Evolutionary conservation across 2,797 vertebrate genomes (phyloP).

Genomic region (Chrysolophus pictus): DNA sequence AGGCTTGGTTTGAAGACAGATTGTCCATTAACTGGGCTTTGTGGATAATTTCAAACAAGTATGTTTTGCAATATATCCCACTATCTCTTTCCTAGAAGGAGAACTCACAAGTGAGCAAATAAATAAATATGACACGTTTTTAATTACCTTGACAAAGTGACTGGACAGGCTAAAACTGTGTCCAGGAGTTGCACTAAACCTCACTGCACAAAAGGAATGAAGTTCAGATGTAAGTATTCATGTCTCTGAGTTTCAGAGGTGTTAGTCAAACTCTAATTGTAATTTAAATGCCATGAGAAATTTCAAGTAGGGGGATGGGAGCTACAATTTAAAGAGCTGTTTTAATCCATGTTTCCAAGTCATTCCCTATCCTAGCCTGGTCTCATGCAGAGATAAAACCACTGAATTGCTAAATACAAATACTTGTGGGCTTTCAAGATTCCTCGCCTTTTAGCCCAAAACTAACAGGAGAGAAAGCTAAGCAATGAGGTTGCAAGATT

Average conservation of each 20-base stretch:
- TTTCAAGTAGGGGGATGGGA: not conserved
- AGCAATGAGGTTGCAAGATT: constrained; percentile 38
- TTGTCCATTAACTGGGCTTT: not conserved
- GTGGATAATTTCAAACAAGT: constrained; percentile 17
- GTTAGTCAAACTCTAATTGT: constrained; percentile 24
- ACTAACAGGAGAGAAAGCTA: constrained; percentile 58
- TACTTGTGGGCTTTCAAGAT: constrained; percentile 59
- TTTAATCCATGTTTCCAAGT: constrained; percentile 64
- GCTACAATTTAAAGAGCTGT: constrained; percentile 6
- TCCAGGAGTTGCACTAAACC: not conserved
- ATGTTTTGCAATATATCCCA: constrained; percentile 14
- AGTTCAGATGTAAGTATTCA: constrained; percentile 1
- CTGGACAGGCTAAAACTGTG: not conserved
- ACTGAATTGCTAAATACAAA: constrained; percentile 59
- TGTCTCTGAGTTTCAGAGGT: not conserved
- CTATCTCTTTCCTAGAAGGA: constrained; percentile 48
- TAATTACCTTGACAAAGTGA: not conserved
- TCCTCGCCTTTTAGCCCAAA: constrained; percentile 56
- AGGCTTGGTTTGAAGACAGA: constrained; percentile 12
- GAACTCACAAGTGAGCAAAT: constrained; percentile 28
- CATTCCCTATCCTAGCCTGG: constrained; percentile 10
- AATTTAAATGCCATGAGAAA: constrained; percentile 51
- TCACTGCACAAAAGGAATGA: not conserved
- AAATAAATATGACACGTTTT: constrained; percentile 4
- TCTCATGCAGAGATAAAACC: constrained; percentile 67